Evolutionary conservation across 2,888 invertebrate genomes (phyloP), one percentile per base, ranked within the genome.

Genomic region (Tuberolachnus salignus): DNA sequence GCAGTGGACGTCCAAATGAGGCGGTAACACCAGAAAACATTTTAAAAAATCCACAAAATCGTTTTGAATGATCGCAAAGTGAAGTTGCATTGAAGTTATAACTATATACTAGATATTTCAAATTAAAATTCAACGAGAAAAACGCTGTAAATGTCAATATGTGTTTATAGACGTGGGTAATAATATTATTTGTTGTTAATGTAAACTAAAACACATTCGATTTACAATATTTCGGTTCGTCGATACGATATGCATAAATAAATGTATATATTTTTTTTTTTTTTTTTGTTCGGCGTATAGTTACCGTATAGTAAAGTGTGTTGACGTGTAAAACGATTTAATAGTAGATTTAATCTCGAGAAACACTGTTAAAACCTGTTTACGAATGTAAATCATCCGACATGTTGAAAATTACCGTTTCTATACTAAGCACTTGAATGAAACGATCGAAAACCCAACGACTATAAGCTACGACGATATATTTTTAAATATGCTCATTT

Each of bases 311-410:
- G 21, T 57, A n/a, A 11, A 57, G 44, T 21, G 70, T 44, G 70
- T 57, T 44, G 70, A 70, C 70, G 55, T 21, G 70, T 70, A 44
- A 70, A 55, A 70, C 70, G 70, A 70, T 57, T 70, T 70, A 57
- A 57, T 55, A 70, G 70, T 70, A 55, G 70, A 70, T 70, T 70
- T 70, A 44, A 70, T 70, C 70, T 69, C 19, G 14, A 57, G 44
- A 70, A 70, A 70, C 57, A 70, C 23, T 57, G 44, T 57, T 44
- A 21, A 70, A 70, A 70, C 70, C 57, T 23, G 70, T 70, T 57
- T 70, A 46, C 57, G 57, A 70, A 46, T 70, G 55, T 44, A 61
- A 16, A 63, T 42, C n/a, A 57, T 57, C 44, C 57, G 3, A n/a
- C n/a, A 34, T 57, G 57, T 57, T 57, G 23, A 57, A 70, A 70